phyloP scores from a whole-genome alignment of 92 coral and sea anemone genomes.

The Paragorgia papillata region DNA sequence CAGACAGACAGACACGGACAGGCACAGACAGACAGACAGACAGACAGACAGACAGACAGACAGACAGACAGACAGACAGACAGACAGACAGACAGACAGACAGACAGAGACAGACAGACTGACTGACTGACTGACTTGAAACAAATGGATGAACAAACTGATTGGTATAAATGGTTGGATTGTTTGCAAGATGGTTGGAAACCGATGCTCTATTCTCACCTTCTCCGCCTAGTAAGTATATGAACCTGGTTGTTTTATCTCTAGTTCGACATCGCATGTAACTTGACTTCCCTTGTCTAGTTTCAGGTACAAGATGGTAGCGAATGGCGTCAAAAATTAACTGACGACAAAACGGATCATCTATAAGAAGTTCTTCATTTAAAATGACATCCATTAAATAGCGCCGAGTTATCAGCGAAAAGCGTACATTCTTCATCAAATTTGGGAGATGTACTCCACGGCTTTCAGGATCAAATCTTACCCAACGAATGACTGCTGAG shows the following conservation, averaged over 20 bases:
- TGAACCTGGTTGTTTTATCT: slow-evolving; percentile 79
- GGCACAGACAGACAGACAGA: background rate
- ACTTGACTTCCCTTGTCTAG: slow-evolving; percentile 54
- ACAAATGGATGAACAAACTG: too few species aligned
- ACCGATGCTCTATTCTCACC: slow-evolving; percentile 50
- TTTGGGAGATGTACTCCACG: slow-evolving; percentile 64
- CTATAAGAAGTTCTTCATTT: slow-evolving; percentile 79
- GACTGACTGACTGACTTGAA: too few species aligned
- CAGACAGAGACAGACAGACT: background rate
- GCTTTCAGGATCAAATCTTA: slow-evolving; percentile 64
- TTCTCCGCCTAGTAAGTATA: slow-evolving; percentile 95
- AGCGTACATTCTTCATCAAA: slow-evolving; percentile 82
- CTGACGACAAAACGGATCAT: slow-evolving; percentile 74
- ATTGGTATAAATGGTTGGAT: background rate
- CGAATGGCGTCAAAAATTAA: slow-evolving; percentile 86
- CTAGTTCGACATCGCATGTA: slow-evolving; percentile 57
- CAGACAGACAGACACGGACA: too few species aligned
- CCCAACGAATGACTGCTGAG: slow-evolving; percentile 85
- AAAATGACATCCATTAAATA: slow-evolving; percentile 88
- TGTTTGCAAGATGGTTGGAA: too few species aligned
- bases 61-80: too few species aligned
- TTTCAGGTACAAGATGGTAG: slow-evolving; percentile 91
- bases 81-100: too few species aligned
- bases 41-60: too few species aligned
- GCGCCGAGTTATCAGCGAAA: slow-evolving; percentile 86